Conservation (phyloP, 2,888 invertebrate species). For the Scaptomyza reducta region DNA sequence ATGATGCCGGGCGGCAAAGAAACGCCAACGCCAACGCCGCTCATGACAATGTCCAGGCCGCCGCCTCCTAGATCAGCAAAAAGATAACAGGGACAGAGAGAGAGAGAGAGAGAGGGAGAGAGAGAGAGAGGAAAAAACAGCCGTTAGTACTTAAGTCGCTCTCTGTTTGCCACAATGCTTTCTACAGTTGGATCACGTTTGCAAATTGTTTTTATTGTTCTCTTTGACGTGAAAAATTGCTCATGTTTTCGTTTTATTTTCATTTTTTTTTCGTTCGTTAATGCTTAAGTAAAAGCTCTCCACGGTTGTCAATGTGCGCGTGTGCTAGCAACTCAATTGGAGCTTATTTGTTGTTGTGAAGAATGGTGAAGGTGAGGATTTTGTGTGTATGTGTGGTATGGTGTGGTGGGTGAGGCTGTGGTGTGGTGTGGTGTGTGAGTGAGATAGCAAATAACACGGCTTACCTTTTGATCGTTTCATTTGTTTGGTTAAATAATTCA, state of each 20-base stretch:
- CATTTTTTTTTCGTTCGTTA: not conserved
- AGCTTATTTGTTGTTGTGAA: slow-evolving; percentile 45
- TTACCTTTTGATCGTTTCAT: slow-evolving; percentile 74
- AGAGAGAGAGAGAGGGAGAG: slow-evolving; percentile 12
- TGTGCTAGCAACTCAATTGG: slow-evolving; percentile 79
- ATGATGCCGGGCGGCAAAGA: slow-evolving; percentile 54
- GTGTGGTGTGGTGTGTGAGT: slow-evolving; percentile 34
- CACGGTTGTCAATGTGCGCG: slow-evolving; percentile 77
- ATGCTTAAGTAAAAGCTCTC: slow-evolving; percentile 48
- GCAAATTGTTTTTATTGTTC: slow-evolving; percentile 35
- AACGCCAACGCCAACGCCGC: slow-evolving; percentile 56
- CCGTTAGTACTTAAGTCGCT: slow-evolving; percentile 40
- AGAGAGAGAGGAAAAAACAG: slow-evolving; percentile 9
- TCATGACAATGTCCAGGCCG: slow-evolving; percentile 69
- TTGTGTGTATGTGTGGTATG: slow-evolving; percentile 15
- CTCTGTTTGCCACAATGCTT: slow-evolving; percentile 1
- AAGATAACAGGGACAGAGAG: slow-evolving; percentile 6
- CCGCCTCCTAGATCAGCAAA: slow-evolving; percentile 49
- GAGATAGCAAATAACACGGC: slow-evolving; percentile 65
- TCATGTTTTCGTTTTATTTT: too few relatives aligned
- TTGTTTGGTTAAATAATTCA: slow-evolving; percentile 44
- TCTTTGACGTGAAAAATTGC: slow-evolving; percentile 38
- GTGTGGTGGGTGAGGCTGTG: slow-evolving; percentile 17
- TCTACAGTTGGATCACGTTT: slow-evolving; percentile 4
- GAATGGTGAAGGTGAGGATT: slow-evolving; percentile 14